Evolutionary conservation across 2,888 invertebrate species (phyloP), one percentile per base, ranked within the genome.

Genomic region (Xanthorhoe designata): DNA sequence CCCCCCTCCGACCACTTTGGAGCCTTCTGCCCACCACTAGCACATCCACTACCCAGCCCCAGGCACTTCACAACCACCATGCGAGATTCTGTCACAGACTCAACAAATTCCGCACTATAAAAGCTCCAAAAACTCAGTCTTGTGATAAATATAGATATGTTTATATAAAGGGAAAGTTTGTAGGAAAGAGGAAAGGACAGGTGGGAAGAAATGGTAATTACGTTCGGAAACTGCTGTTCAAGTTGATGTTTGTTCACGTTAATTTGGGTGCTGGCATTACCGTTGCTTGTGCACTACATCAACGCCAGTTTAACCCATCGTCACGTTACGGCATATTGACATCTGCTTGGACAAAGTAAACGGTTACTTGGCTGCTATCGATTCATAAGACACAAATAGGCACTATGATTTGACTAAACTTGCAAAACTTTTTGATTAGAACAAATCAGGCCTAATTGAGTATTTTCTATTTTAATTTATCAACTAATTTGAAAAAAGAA

Each of bases 1-100:
- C 95, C 95, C 95, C 88, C 95, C 95, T 94, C 96, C 95, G 89
- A 95, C 95, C 95, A 95, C 95, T 94, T 94, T 95, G 95, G 90
- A 89, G 94, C 90, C 91, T 88, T 90, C 83, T 80, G 81, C 83
- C 77, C 80, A 83, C 82, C 74, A 74, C 81, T 75, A 82, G 87
- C 91, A 84, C 83, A 86, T 84, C 85, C 89, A 83, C 85, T 82
- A 84, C 73, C 77, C 71, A 72, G 74, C 74, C 75, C 75, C 73
- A 64, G 66, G 54, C 61, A 61, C 51, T 56, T 65, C 61, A 64
- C 59, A 56, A 66, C 68, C 72, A 73, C 70, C 70, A 71, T 66
- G 17, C 62, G 62, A 63, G 52, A 61, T 35, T 61, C 56, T 57
- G 61, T 52, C 53, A 54, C 58, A 49, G 56, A 55, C 49, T 29